Evolutionary conservation across 2,797 vertebrate species (phyloP), one percentile per base, ranked within the genome.

Genomic region (Anabas testudineus): DNA sequence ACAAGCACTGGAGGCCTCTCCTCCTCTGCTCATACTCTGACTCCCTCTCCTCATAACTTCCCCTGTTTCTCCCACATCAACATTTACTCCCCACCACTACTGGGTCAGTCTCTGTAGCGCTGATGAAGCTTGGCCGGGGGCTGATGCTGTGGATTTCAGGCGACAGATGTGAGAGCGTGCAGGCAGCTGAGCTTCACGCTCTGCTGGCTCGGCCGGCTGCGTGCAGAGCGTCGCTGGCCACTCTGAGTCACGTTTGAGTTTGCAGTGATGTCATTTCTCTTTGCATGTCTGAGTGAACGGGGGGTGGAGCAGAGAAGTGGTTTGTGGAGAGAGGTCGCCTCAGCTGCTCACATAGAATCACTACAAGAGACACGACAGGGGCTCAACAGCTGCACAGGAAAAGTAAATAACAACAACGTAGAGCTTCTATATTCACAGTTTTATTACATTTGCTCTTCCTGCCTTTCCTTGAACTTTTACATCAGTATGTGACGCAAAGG

Each of bases 91-190:
- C 16, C 34, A 1, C 52, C 56, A 74, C 75, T 37, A 71, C 76
- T 70, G 70, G 71, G 51, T 54, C 61, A 53, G 10, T 51, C 78
- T 64, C 67, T 37, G 49, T 51, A 58, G 71, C 54, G 34, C 60
- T 48, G 69, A 74, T 67, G 71, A 52, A 36, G 65, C 71, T 21
- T 47, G 39, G 67, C 68, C 42, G 42, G 67, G 57, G 80, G 70
- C 52, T 30, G 69, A 67, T 34, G 63, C 36, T 48, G 45, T 49
- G 74, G 80, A 71, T 80, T 66, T 49, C 56, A 70, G 67, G 78
- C 57, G 83, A 88, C 86, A 89, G 88, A 90, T 84, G 81, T 81
- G 65, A 16, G 69, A 22, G 57, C 71, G 45, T 45, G 67, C 71
- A 73, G 66, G 71, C 54, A 68, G 76, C 76, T 68, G 76, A 83